Base-by-base conservation (phyloP, 2,797 vertebrate genomes). In the Microctenopoma lineatum region DNA sequence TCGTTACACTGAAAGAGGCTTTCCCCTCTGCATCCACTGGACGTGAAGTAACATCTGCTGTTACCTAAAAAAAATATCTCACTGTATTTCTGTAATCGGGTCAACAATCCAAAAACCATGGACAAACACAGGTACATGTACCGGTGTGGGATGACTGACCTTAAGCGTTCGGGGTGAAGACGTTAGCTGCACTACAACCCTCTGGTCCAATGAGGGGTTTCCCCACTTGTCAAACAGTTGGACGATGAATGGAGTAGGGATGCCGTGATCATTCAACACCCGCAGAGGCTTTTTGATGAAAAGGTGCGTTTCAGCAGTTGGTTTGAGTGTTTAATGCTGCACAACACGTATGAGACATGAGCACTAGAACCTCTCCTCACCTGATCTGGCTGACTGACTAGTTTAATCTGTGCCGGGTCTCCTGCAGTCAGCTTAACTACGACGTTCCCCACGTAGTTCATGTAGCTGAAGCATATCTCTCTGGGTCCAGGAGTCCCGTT, bases 191-290 rank as follows among this genome's bases (percentile, higher is more conserved):
- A 94, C 89, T 39, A 87, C 73, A 46, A 97, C 90, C 38, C 94
- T 90, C 79, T 93, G 87, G 81, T 97, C 95, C 16, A 84, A 62
- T 64, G 93, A 86, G 3, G 90, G 93, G 87, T 98, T 97, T 73
- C 87, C 95, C 96, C 96, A 98, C 21, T 92, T 75, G 82, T 98
- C 97, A 84, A 89, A 96, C 45, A 98, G 78, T 50, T 98, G 96
- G 65, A 97, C 26, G 44, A 91, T 3, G 66, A 98, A 92, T 0
- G 95, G 92, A 4, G 58, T 92, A 59, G 90, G 60, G 75, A 97
- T 81, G 58, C 92, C 85, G 38, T 90, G 91, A 44, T 93, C 95
- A 66, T 96, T 98, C 62, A 97, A 87, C 57, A 97, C 90, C 75
- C 94, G 87, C 78, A 98, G 38, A 56, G 92, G 90, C 97, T 99